Percentiles rank a stretch among this genome's conserved stretches.
Evolutionary conservation across 2,888 invertebrate genomes (phyloP).

Genomic region (Calameuta filiformis): DNA sequence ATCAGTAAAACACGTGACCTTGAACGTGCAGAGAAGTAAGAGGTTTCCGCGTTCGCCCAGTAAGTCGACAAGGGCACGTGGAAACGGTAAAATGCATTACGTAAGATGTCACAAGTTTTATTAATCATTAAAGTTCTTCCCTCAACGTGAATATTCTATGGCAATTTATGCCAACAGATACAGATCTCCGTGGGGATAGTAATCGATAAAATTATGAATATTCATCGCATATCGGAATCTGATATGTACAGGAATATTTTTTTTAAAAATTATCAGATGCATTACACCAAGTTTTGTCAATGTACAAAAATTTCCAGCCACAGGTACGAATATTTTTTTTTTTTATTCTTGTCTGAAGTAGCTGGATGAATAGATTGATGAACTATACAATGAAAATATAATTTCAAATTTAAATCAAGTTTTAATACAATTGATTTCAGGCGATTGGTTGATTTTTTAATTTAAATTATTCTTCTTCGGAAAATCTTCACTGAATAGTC

Average conservation of each 20-base stretch:
- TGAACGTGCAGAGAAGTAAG: slow-evolving; percentile 8
- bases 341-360: not conserved
- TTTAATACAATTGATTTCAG: not conserved
- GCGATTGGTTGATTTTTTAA: not conserved
- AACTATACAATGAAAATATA: not conserved
- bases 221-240: not conserved
- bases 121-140: not conserved
- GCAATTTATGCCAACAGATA: not conserved
- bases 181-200: not conserved
- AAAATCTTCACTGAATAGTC: no score
- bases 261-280: not conserved
- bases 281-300: not conserved
- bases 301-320: not conserved
- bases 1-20: not conserved
- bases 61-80: not conserved
- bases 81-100: not conserved
- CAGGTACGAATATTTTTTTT: not conserved
- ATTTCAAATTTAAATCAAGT: not conserved
- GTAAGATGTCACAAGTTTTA: not conserved
- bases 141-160: not conserved
- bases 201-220: not conserved
- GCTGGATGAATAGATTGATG: no score
- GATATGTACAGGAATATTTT: not conserved
- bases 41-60: slow-evolving; percentile 1
- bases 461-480: not conserved